Conservation (phyloP, 2,113 vertebrate species). For the Sebastes schlegelii region DNA sequence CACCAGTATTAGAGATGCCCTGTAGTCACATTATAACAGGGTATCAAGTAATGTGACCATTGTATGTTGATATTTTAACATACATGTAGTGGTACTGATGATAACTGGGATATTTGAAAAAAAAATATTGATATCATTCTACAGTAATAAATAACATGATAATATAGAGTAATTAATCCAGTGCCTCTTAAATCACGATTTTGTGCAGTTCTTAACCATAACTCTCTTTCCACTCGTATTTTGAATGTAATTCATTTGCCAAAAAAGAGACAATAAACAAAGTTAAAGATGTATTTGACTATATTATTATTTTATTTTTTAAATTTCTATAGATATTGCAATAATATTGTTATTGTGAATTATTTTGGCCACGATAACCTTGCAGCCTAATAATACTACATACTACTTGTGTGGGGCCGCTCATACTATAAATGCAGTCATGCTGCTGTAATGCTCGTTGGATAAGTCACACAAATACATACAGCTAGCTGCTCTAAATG, state of each 20-base stretch:
- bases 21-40: not conserved
- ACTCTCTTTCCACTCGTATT: not conserved
- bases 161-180: not conserved
- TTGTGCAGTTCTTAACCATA: not conserved
- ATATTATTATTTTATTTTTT: not conserved
- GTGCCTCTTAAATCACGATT: not conserved
- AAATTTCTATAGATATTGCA: not conserved
- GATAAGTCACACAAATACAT: not conserved
- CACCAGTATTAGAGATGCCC: not conserved
- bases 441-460: not conserved
- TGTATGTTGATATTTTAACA: not conserved
- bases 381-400: not conserved
- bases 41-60: not conserved
- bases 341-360: not conserved
- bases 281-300: not conserved
- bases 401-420: not conserved
- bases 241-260: not conserved
- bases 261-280: not conserved
- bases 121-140: not conserved
- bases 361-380: not conserved
- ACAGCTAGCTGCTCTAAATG: not conserved
- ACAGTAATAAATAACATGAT: not conserved
- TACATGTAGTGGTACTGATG: not conserved
- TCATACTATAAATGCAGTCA: not conserved
- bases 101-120: not conserved